A percentile compares a stretch with the other conserved stretches of the same genome.
phyloP scores from a whole-genome alignment of 2,113 vertebrate species.

The Fregetta grallaria region DNA sequence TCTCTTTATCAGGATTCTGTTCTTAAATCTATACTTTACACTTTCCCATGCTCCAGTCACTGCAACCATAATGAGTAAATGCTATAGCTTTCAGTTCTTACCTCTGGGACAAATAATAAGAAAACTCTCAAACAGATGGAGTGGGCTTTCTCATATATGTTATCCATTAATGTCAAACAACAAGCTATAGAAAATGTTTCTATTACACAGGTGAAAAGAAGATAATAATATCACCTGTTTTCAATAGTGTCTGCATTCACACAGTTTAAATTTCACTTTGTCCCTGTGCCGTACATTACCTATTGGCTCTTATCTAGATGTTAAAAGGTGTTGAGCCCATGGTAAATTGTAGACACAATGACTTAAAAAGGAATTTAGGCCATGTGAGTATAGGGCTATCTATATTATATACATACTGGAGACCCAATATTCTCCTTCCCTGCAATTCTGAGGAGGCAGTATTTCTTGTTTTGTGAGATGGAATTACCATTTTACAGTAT shows the following conservation, averaged over 20 bases:
- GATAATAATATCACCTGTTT: slow-evolving; percentile 42
- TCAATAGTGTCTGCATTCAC: neutral
- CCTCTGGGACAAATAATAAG: slow-evolving; percentile 25
- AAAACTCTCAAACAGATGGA: slow-evolving; percentile 1
- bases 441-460: neutral
- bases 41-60: neutral
- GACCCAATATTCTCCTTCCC: neutral
- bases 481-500: neutral
- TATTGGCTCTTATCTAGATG: neutral
- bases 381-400: neutral
- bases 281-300: neutral
- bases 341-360: neutral
- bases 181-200: slow-evolving; percentile 35
- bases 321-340: neutral
- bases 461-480: neutral
- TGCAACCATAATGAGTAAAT: slow-evolving; percentile 25
- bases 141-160: neutral
- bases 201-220: slow-evolving; percentile 36
- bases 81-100: slow-evolving; percentile 14
- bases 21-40: slow-evolving; percentile 36
- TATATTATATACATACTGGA: neutral
- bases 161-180: slow-evolving; percentile 61
- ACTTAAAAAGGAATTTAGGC: neutral
- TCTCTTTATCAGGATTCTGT: slow-evolving; percentile 22
- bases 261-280: slow-evolving; percentile 25